Percentiles rank a stretch among this genome's conserved stretches.
Evolutionary conservation across 2,113 vertebrate species (phyloP).

Genomic region (Alouatta palliata): DNA sequence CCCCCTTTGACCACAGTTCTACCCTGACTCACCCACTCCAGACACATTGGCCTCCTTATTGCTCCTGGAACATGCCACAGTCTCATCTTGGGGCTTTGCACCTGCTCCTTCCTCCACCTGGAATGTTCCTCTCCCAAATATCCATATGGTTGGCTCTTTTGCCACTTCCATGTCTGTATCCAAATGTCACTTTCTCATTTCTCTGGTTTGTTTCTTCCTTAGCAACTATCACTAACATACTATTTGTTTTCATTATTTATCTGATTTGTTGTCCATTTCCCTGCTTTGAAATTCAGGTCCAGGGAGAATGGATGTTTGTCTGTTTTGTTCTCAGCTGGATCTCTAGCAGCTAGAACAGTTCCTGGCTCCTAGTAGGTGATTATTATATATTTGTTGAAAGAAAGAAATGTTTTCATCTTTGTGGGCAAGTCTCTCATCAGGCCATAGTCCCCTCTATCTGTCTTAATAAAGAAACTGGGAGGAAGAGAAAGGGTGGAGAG

Average conservation of each 20-base stretch:
- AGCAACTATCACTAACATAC: background rate
- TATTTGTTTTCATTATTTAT: background rate
- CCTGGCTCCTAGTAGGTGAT: background rate
- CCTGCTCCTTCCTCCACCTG: background rate
- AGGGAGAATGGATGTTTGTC: background rate
- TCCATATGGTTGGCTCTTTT: background rate
- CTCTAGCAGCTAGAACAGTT: background rate
- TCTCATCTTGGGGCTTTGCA: background rate
- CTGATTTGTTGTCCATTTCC: background rate
- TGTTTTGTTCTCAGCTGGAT: background rate
- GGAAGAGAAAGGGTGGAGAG: background rate
- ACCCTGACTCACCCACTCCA: background rate
- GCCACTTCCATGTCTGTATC: background rate
- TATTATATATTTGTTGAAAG: background rate
- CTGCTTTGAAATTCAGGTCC: background rate
- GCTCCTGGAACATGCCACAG: background rate
- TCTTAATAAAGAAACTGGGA: background rate
- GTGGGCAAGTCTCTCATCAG: background rate
- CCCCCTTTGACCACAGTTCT: background rate
- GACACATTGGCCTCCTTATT: background rate
- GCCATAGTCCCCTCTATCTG: background rate
- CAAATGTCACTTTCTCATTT: background rate
- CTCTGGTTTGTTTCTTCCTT: background rate
- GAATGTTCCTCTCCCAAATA: background rate
- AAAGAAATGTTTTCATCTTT: background rate